phyloP scores from a whole-genome alignment of 2,888 invertebrate genomes.

The Anthoptus insignis region DNA sequence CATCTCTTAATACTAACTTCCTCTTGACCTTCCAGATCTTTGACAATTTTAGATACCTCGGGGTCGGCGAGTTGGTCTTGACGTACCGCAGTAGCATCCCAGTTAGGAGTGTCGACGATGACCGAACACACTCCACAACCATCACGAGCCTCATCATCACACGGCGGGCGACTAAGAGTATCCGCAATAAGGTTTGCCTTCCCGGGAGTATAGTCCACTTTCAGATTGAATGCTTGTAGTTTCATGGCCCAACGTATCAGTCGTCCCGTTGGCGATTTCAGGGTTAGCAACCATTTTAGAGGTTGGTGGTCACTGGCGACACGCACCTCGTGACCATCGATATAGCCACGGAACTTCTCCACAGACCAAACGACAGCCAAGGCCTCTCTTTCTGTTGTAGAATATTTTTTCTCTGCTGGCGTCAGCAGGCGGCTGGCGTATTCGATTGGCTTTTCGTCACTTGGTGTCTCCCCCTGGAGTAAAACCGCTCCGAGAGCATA shows the following conservation, averaged over 20 bases:
- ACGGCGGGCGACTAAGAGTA: conserved; percentile 1
- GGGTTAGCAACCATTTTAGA: conserved; percentile 62
- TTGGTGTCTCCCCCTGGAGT: conserved; percentile 50
- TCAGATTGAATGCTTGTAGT: conserved; percentile 60
- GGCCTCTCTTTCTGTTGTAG: no score
- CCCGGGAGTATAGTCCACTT: conserved; percentile 61
- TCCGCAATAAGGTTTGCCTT: conserved; percentile 31
- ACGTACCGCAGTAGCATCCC: not conserved
- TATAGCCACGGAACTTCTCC: conserved; percentile 55
- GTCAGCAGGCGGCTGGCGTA: conserved; percentile 48
- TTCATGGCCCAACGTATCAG: conserved; percentile 42
- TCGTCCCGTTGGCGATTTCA: conserved; percentile 39
- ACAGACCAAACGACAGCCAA: no score
- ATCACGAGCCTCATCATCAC: not conserved
- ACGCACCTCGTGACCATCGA: conserved; percentile 56
- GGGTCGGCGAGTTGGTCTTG: not conserved
- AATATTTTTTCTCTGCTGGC: conserved; percentile 62
- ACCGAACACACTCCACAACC: not conserved
- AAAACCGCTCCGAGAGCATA: conserved; percentile 48
- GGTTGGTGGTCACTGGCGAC: conserved; percentile 71
- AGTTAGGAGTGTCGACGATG: not conserved
- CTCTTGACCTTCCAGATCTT: not conserved
- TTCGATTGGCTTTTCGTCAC: conserved; percentile 47
- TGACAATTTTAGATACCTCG: not conserved
- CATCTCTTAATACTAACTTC: not conserved